phyloP scores from a whole-genome alignment of 2,888 invertebrate genomes.

The Omphaloscelis lunosa region DNA sequence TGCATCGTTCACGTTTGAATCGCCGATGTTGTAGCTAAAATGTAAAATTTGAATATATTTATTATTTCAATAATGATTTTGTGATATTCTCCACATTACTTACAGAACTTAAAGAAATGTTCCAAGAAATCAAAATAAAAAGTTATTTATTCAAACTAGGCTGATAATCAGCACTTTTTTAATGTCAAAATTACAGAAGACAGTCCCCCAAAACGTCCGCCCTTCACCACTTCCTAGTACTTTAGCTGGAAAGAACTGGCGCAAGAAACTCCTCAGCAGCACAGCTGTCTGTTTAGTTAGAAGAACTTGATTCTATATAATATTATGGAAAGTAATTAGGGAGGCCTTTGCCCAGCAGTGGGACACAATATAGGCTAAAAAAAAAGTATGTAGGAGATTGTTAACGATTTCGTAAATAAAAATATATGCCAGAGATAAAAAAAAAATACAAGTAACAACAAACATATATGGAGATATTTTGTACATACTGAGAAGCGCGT shows the following conservation, averaged over 20 bases:
- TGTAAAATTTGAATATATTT: not conserved
- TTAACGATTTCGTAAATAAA: not conserved
- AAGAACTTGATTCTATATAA: too few species aligned
- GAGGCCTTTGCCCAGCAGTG: too few species aligned
- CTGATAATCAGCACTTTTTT: too few species aligned
- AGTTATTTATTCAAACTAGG: not conserved
- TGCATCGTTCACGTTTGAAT: conserved; percentile 97
- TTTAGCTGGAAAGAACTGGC: too few species aligned
- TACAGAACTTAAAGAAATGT: not conserved
- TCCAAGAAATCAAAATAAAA: not conserved
- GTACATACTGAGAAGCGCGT: not conserved
- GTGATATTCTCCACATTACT: not conserved
- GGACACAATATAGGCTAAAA: too few species aligned
- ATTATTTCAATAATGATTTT: not conserved
- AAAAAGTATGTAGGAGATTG: too few species aligned
- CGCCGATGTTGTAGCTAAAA: conserved; percentile 94
- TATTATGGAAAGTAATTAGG: too few species aligned
- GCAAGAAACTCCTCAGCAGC: too few species aligned
- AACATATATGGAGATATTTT: not conserved
- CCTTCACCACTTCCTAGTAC: not conserved
- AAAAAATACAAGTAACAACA: not conserved
- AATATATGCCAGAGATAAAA: not conserved
- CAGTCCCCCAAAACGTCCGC: too few species aligned
- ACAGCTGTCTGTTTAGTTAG: too few species aligned
- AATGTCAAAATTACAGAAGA: too few species aligned